Evolutionary conservation across 2,113 vertebrate species (phyloP).

Genomic region (Alexandromys fortis): DNA sequence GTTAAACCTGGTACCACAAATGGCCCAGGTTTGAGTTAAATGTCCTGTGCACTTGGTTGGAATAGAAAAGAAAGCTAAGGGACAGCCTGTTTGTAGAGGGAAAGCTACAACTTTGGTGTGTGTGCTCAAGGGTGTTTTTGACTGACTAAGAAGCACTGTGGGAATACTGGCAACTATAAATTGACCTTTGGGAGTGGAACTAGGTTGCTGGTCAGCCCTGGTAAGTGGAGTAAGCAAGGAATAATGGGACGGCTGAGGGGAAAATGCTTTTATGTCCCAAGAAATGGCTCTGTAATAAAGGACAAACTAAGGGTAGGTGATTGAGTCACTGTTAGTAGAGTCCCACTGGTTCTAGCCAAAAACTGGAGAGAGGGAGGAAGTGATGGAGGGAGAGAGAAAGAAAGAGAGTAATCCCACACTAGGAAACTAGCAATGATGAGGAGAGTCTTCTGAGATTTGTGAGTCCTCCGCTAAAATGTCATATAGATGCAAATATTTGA

Average conservation of each 20-base stretch:
- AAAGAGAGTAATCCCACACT: neutral
- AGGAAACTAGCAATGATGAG: neutral
- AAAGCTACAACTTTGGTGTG: neutral
- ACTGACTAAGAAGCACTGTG: constrained; percentile 70
- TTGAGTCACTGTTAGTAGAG: neutral
- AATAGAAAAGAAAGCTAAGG: constrained; percentile 35
- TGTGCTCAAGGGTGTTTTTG: constrained; percentile 38
- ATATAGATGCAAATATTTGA: neutral
- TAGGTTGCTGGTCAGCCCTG: constrained; percentile 68
- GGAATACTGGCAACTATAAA: neutral
- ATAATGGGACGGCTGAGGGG: neutral
- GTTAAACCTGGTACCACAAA: constrained; percentile 33
- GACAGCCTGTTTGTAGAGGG: neutral
- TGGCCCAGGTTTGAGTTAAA: constrained; percentile 17
- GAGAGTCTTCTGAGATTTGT: neutral
- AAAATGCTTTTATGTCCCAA: neutral
- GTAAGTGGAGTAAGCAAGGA: constrained; percentile 58
- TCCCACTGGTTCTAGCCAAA: constrained; percentile 28
- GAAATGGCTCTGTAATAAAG: neutral
- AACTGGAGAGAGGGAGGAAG: too few species aligned
- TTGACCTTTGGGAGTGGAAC: constrained; percentile 75
- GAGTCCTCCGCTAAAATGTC: neutral
- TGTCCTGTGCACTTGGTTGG: neutral
- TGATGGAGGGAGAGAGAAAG: accelerated
- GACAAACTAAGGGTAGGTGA: neutral